Evolutionary conservation across 2,113 vertebrate species (phyloP).

Genomic region (Megaceryle maxima): DNA sequence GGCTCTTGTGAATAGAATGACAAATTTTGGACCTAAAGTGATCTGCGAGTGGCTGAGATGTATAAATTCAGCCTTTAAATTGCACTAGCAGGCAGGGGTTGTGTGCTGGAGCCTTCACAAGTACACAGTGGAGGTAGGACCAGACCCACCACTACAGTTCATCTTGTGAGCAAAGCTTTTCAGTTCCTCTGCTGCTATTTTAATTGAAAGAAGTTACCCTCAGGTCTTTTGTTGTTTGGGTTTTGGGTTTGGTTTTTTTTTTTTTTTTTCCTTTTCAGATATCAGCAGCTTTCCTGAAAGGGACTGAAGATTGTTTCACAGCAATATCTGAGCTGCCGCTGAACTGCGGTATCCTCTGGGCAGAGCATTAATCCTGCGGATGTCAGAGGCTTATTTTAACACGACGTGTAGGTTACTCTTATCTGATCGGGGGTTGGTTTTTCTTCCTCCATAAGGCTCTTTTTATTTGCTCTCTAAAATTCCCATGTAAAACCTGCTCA

Average conservation of each 20-base stretch:
- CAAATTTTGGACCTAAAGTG: neutral
- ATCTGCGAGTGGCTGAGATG: neutral
- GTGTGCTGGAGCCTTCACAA: neutral
- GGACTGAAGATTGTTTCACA: neutral
- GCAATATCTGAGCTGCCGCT: neutral
- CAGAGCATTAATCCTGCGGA: neutral
- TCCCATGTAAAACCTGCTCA: neutral
- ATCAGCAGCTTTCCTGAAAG: neutral
- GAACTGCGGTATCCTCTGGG: neutral
- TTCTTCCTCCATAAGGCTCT: neutral
- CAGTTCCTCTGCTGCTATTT: neutral
- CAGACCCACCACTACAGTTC: neutral
- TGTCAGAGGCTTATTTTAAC: constrained; percentile 11
- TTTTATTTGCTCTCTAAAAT: constrained; percentile 24
- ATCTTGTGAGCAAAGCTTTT: neutral
- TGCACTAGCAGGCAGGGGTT: rapidly evolving
- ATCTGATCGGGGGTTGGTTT: neutral
- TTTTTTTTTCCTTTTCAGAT: neutral
- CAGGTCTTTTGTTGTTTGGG: neutral
- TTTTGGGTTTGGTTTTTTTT: neutral
- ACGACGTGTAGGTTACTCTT: neutral
- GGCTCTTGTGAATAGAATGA: neutral
- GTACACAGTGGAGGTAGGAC: rapidly evolving
- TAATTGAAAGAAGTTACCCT: neutral
- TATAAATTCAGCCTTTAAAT: neutral